Conservation (phyloP, 1,140 invertebrate genomes). For the Anagrus nilaparvatae region DNA sequence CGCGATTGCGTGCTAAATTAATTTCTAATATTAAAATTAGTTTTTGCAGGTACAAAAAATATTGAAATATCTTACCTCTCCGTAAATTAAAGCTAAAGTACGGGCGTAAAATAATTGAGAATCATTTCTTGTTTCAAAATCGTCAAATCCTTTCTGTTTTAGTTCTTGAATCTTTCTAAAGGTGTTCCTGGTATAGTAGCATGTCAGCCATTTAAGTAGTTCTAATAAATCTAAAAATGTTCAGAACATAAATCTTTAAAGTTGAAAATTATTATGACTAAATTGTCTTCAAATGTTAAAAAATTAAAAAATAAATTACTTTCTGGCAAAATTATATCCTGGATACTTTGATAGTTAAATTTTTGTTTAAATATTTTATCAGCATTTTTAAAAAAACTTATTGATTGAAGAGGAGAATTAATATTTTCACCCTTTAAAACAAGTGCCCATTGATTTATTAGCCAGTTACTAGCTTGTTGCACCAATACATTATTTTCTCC, state of each 20-base stretch:
- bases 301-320: conserved; percentile 50
- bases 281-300: neutral
- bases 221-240: conserved; percentile 56
- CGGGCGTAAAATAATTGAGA: conserved; percentile 73
- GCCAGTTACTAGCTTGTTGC: conserved; percentile 89
- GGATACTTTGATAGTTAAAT: conserved; percentile 38
- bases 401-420: conserved; percentile 51
- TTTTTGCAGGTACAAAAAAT: too few relatives aligned
- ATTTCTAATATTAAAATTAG: too few relatives aligned
- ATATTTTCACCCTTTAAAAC: conserved; percentile 36
- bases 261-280: too few relatives aligned
- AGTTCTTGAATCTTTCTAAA: conserved; percentile 50
- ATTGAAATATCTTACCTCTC: conserved; percentile 53
- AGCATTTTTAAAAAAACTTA: conserved; percentile 49
- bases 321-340: conserved; percentile 38
- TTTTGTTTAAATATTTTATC: conserved; percentile 41
- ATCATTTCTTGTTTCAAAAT: conserved; percentile 67
- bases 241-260: too few relatives aligned
- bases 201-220: conserved; percentile 75
- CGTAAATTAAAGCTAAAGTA: conserved; percentile 66
- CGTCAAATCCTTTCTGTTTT: conserved; percentile 46
- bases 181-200: conserved; percentile 64
- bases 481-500: conserved; percentile 93
- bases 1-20: conserved; percentile 58
- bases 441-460: conserved; percentile 55